Percentiles rank a stretch among this genome's conserved stretches.
These are phyloP conservation scores for Polia nebulosa DNA, from an alignment of 2,888 invertebrate genomes.

Conservation along the genomic window DNA sequence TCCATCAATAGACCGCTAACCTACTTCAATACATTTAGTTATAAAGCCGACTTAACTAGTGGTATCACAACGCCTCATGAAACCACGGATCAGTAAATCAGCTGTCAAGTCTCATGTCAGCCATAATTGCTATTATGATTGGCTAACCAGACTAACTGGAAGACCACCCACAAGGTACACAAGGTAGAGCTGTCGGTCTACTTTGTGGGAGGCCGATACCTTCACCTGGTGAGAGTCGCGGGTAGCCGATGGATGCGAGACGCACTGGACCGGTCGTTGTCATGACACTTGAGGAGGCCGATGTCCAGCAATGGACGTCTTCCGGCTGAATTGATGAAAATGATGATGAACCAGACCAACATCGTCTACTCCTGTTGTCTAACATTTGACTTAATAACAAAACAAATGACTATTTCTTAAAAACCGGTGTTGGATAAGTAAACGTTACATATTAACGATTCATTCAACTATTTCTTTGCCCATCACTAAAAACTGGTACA, in stretches of 20 bases:
- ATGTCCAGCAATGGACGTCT: no score
- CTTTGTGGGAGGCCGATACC: no score
- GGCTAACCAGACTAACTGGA: neutral
- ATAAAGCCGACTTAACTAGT: neutral
- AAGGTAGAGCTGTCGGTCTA: no score
- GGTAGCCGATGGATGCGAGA: no score
- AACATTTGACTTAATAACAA: neutral
- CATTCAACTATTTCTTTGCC: neutral
- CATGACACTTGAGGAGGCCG: no score
- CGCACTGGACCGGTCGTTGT: no score
- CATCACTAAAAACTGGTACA: conserved; percentile 28
- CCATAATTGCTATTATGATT: neutral
- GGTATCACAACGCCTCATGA: neutral
- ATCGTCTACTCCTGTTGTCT: neutral
- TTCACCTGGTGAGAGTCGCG: no score
- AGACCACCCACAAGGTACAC: no score
- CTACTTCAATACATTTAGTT: neutral
- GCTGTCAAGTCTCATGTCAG: neutral
- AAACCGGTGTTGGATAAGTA: neutral
- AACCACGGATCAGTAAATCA: neutral
- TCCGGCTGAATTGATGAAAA: no score
- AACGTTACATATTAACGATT: neutral
- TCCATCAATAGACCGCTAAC: neutral
- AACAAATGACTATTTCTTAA: neutral
- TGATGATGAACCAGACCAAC: no score